phyloP scores from a whole-genome alignment of 2,888 invertebrate species.

The Pocota personata region DNA sequence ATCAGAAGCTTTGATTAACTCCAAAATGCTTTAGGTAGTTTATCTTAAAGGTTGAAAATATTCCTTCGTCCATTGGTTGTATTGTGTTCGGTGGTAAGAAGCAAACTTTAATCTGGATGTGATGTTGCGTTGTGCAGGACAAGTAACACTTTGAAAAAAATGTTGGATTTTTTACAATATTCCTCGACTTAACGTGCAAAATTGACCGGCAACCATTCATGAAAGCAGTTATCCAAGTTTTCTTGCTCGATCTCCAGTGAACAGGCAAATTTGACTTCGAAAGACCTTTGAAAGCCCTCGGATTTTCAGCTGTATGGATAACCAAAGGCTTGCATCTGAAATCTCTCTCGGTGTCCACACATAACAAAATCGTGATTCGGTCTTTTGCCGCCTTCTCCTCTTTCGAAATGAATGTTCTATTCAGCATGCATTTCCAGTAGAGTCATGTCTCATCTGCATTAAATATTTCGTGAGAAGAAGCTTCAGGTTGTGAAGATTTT shows the following conservation, averaged over 20 bases:
- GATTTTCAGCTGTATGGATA: not conserved
- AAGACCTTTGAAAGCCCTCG: not conserved
- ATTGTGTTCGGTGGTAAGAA: not conserved
- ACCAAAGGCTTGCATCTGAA: slow-evolving; percentile 2
- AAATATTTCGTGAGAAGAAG: no score
- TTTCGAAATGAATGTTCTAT: no score
- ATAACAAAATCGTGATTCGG: no score
- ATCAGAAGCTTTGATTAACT: not conserved
- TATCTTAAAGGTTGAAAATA: not conserved
- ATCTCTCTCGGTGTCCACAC: not conserved
- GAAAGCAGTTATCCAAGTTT: not conserved
- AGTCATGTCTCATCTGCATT: no score
- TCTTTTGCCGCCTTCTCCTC: no score
- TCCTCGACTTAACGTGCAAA: not conserved
- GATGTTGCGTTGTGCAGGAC: not conserved
- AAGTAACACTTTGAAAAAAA: not conserved
- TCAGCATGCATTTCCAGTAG: no score
- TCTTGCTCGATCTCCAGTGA: not conserved
- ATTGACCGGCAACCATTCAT: not conserved
- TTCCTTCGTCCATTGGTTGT: not conserved
- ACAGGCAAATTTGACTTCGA: not conserved
- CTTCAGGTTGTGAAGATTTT: no score
- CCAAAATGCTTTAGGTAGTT: not conserved
- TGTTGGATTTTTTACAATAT: not conserved
- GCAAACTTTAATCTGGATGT: not conserved